Percentiles rank a stretch among this genome's conserved stretches.
phyloP scores from a whole-genome alignment of 2,113 vertebrate species.

The Marcusenius ussheri region DNA sequence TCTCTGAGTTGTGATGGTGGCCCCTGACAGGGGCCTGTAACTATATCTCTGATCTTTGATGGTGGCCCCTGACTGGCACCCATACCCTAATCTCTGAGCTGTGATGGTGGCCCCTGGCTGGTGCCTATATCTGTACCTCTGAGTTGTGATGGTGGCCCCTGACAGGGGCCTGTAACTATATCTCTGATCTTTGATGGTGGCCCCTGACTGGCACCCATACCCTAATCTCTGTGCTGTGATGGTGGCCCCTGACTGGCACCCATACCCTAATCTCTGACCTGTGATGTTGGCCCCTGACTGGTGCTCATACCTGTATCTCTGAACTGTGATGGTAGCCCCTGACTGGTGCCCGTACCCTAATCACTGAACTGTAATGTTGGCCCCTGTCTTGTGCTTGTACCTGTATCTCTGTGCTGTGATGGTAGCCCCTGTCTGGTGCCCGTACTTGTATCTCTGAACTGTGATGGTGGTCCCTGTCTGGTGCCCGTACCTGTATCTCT shows the following conservation, averaged over 20 bases:
- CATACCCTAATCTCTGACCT: accelerated
- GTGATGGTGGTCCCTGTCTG: neutral
- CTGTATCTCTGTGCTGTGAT: neutral
- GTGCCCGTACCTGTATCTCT: neutral
- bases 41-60: too few species aligned
- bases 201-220: too few species aligned
- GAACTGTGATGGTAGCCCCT: neutral
- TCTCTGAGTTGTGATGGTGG: too few species aligned
- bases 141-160: too few species aligned
- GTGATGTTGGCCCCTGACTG: neutral
- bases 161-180: neutral
- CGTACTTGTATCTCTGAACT: neutral
- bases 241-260: neutral
- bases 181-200: too few species aligned
- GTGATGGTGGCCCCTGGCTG: neutral
- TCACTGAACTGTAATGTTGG: neutral
- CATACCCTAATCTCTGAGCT: neutral
- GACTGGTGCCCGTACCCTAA: accelerated
- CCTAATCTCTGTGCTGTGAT: neutral
- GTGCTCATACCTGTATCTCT: accelerated
- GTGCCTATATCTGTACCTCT: neutral
- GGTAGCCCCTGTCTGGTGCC: neutral
- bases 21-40: too few species aligned
- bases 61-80: neutral
- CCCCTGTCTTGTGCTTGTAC: neutral